Percentiles rank a stretch among this genome's conserved stretches.
These are phyloP conservation scores for Leuciscus idus DNA, from an alignment of 2,113 vertebrate genomes.

Conservation along the genomic window DNA sequence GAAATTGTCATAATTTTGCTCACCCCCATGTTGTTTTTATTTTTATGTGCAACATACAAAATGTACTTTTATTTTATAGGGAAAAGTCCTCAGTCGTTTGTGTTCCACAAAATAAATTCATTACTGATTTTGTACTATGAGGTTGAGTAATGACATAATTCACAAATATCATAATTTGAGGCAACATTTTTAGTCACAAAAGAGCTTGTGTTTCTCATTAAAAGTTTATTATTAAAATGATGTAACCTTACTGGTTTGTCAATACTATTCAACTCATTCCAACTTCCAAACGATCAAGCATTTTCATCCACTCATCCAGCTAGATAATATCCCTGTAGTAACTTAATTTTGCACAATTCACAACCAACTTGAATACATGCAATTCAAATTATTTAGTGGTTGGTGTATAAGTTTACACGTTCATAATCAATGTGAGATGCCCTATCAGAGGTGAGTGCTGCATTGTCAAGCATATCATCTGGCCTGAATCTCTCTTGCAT, in stretches of 20 bases:
- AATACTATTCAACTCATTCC: not conserved
- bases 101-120: not conserved
- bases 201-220: not conserved
- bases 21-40: not conserved
- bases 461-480: too few species aligned
- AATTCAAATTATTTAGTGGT: too few species aligned
- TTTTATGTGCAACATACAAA: not conserved
- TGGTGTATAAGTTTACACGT: too few species aligned
- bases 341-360: too few species aligned
- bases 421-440: too few species aligned
- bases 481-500: not conserved
- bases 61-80: not conserved
- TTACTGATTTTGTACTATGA: not conserved
- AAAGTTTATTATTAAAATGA: not conserved
- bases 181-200: not conserved
- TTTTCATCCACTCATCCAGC: not conserved
- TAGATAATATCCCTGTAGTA: too few species aligned
- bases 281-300: not conserved
- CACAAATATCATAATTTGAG: not conserved
- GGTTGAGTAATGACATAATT: not conserved
- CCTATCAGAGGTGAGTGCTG: too few species aligned
- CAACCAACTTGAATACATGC: too few species aligned
- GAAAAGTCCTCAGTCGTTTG: not conserved
- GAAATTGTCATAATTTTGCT: not conserved
- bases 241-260: not conserved